phyloP scores from a whole-genome alignment of 2,888 invertebrate species.

The Ornithoptera priamus region DNA sequence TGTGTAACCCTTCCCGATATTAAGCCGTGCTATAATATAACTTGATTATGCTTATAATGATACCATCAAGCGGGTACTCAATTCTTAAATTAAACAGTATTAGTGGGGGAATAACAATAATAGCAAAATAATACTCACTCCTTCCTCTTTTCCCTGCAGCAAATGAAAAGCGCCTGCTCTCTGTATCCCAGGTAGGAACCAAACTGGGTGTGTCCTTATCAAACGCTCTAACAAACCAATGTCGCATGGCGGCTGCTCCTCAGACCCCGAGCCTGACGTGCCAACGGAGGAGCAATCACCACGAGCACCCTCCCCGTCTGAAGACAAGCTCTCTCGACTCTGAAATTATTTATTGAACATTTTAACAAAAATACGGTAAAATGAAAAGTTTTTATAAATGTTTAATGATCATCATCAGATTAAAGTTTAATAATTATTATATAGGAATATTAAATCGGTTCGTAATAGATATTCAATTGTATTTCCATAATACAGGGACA shows the following conservation, averaged over 20 bases:
- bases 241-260: constrained; percentile 89
- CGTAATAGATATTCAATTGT: too few species aligned
- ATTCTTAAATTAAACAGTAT: not conserved
- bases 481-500: too few species aligned
- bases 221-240: constrained; percentile 92
- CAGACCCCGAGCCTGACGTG: constrained; percentile 78
- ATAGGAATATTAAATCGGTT: too few species aligned
- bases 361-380: not conserved
- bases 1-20: too few species aligned
- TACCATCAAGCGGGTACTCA: too few species aligned
- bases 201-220: constrained; percentile 95
- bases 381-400: not conserved
- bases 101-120: not conserved
- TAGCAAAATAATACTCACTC: constrained; percentile 80
- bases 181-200: constrained; percentile 96
- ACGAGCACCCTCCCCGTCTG: constrained; percentile 81
- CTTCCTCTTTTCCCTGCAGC: constrained; percentile 95
- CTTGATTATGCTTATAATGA: too few species aligned
- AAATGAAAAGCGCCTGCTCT: constrained; percentile 96
- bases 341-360: constrained; percentile 48
- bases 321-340: constrained; percentile 84
- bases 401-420: not conserved
- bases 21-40: too few species aligned
- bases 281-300: constrained; percentile 81
- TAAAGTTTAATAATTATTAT: not conserved